Evolutionary conservation across 2,888 invertebrate genomes (phyloP), one percentile per base, ranked within the genome.

Genomic region (Chymomyza caudatula): DNA sequence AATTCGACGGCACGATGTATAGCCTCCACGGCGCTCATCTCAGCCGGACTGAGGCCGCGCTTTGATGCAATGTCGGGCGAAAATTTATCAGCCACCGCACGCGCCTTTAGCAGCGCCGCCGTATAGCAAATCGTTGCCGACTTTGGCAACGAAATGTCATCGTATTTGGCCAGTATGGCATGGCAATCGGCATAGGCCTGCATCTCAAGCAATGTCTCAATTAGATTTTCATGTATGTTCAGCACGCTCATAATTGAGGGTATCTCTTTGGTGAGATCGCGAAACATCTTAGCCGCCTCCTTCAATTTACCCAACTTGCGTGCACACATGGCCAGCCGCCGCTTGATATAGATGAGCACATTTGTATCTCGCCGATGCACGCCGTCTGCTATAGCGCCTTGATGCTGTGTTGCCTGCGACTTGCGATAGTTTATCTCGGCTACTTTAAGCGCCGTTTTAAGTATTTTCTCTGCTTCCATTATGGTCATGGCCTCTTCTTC

Each of bases 401-500:
- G 95, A 89, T 96, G 95, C 85, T 96, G 95, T 8, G 93, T 92
- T 69, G 94, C 93, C 88, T 96, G 96, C n/a, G 96, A 95, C 88
- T 94, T 95, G 76, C 91, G 87, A 81, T 95, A 95, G 89, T 95
- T 95, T 52, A 92, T 92, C 90, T 97, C 97, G 1, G 97, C 97
- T 43, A 94, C 94, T 91, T 95, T 96, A 6, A 96, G 91, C 0
- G 96, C 97, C 79, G 95, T 95, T 87, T 95, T 95, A 25, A 96
- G 91, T 73, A 95, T 93, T 87, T 95, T 95, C 87, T 97, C 96
- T 2, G 94, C 94, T 89, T 98, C 98, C 5, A 94, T 89, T 71
- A 99, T 97, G 19, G 97, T 97, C 68, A 96, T 95, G 37, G 97
- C 96, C 90, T 98, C 98, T 91, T 99, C 99, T 91, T 99, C 99